Conservation (phyloP, 2,888 invertebrate genomes). For the Gryllus longicercus region DNA sequence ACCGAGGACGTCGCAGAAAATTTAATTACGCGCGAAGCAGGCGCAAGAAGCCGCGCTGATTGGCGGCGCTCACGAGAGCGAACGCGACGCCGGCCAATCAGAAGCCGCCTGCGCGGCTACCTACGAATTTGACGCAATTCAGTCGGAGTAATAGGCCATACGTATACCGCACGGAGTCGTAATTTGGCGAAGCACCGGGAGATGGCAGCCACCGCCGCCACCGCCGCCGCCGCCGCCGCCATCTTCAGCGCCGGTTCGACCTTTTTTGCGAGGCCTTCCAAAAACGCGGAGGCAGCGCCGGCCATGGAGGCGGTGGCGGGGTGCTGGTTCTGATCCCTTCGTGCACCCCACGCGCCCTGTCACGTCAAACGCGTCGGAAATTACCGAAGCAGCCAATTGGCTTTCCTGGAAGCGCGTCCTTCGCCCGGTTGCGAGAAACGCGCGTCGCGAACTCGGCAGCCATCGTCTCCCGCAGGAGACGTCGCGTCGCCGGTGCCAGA, state of each 20-base stretch:
- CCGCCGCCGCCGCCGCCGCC: no score
- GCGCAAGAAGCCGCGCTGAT: not conserved
- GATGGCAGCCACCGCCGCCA: no score
- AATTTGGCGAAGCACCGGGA: not conserved
- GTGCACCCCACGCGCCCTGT: not conserved
- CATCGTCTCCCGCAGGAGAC: not conserved
- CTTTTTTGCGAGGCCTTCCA: not conserved
- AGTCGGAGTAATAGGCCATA: not conserved
- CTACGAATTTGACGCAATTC: constrained; percentile 7
- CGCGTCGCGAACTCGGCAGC: not conserved
- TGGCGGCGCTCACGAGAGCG: not conserved
- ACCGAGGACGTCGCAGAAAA: no score
- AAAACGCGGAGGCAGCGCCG: not conserved
- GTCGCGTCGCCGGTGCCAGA: not conserved
- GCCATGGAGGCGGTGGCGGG: not conserved
- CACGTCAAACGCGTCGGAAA: not conserved
- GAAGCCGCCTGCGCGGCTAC: not conserved
- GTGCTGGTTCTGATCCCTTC: no score
- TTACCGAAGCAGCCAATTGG: not conserved
- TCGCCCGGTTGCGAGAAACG: not conserved
- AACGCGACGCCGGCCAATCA: not conserved
- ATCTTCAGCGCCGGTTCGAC: not conserved
- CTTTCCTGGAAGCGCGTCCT: not conserved
- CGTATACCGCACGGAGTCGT: not conserved
- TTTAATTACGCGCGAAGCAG: no score